Evolutionary conservation across 92 coral and sea anemone species (phyloP), one percentile per base, ranked within the genome.

Genomic region (Epizoanthus illoricatus): DNA sequence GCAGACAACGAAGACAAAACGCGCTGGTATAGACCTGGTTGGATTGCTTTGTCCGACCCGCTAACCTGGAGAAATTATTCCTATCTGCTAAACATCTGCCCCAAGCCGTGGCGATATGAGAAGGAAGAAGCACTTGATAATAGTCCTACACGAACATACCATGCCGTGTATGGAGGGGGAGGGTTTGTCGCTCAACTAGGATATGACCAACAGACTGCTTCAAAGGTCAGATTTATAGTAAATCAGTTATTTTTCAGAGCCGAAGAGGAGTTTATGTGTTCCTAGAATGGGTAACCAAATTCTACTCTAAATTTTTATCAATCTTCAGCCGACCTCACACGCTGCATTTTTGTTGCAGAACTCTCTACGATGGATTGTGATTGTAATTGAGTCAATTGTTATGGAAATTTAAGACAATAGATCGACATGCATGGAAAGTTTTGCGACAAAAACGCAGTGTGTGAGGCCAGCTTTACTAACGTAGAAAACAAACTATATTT

Each of bases 21-120:
- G 43, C 28, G 20, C 1, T 76, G 60, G 71, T 41, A 62, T 43
- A 76, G 36, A 43, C 81, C 81, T 62, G 81, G 81, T 16, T 76
- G 81, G 81, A 76, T 61, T 42, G 58, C 70, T n/a, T 19, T 76
- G 58, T 59, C 43, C 8, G 57, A 76, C 20, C 70, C 58, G 21
- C 12, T n/a, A 69, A 5, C 20, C 1, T 76, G 81, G 81, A 40
- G 62, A 41, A 62, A 76, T n/a, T 61, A 41, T 42, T 62, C 81
- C 5, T 20, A 62, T 11, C 45, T 62, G 55, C 24, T 12, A 42
- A 62, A 43, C 4, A 57, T 62, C 71, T 76, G 81, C 15, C 81
- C 81, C n/a, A 76, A 76, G 12, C 81, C 81, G 18, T 76, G 81
- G 81, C 81, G 81, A n/a, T 76, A 76, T 10, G 81, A 42, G 42